phyloP scores from a whole-genome alignment of 1,140 invertebrate species.

The Lucilia sericata region DNA sequence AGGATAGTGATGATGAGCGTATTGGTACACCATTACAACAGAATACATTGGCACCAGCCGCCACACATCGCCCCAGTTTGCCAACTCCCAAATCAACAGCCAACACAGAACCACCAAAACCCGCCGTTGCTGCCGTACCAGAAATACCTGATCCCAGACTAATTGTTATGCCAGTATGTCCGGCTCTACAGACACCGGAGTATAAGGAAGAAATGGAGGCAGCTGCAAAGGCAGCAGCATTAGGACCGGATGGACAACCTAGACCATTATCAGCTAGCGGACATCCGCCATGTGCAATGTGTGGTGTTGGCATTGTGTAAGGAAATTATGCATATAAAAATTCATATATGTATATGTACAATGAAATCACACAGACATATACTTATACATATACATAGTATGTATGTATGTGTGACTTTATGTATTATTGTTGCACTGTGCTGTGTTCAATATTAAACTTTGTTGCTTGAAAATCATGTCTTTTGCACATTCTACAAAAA shows the following conservation, averaged over 20 bases:
- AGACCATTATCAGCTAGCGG: conserved; percentile 63
- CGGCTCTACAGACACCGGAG: conserved; percentile 59
- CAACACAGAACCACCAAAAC: background rate
- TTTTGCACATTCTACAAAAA: background rate
- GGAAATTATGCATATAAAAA: conserved; percentile 52
- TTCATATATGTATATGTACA: background rate
- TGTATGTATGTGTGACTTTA: background rate
- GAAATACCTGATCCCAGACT: conserved; percentile 59
- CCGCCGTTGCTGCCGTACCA: conserved; percentile 45
- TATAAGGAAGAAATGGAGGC: conserved; percentile 63
- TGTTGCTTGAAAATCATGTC: background rate
- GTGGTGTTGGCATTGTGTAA: conserved; percentile 68
- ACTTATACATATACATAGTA: background rate
- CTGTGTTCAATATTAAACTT: background rate
- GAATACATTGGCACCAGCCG: conserved; percentile 62
- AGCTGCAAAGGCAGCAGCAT: conserved; percentile 50
- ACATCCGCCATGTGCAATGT: conserved; percentile 64
- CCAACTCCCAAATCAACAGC: conserved; percentile 52
- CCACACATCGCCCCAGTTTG: conserved; percentile 69
- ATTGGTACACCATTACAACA: conserved; percentile 58
- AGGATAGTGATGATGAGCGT: conserved; percentile 54
- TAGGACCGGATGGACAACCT: conserved; percentile 51
- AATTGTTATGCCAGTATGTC: conserved; percentile 64
- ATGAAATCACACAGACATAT: background rate
- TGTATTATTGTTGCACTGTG: background rate